These are phyloP conservation scores for Thyatira batis DNA, from an alignment of 2,888 invertebrate species.

Conservation along the genomic window DNA sequence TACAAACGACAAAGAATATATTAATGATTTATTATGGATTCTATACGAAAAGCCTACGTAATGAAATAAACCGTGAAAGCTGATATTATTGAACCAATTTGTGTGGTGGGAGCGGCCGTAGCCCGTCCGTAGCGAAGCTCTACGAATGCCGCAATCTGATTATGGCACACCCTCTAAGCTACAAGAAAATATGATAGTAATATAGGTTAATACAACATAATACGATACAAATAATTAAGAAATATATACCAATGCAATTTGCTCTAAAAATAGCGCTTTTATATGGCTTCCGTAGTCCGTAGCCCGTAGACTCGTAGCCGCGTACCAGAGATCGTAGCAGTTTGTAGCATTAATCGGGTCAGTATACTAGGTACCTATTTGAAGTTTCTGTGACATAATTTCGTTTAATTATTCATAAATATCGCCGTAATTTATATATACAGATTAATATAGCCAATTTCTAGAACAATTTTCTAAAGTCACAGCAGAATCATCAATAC, in stretches of 20 bases:
- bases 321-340: constrained; percentile 3
- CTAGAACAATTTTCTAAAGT: no score
- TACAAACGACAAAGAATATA: not conserved
- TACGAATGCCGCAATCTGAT: constrained; percentile 80
- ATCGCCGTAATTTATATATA: no score
- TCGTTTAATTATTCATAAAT: no score
- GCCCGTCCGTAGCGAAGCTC: constrained; percentile 66
- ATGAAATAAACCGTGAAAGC: constrained; percentile 20
- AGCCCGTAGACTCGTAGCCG: constrained; percentile 7
- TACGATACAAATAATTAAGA: not conserved
- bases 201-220: not conserved
- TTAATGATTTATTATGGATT: not conserved
- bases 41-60: constrained; percentile 18
- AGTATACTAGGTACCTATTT: not conserved
- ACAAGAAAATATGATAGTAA: constrained; percentile 33
- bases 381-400: not conserved
- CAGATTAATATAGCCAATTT: no score
- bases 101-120: constrained; percentile 68
- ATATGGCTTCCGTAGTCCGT: not conserved
- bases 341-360: not conserved
- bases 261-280: not conserved
- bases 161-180: constrained; percentile 73
- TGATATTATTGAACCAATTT: constrained; percentile 35
- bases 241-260: not conserved
- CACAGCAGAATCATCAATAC: no score